phyloP scores from a whole-genome alignment of 1,140 invertebrate genomes.

The Meloidogyne exigua region DNA sequence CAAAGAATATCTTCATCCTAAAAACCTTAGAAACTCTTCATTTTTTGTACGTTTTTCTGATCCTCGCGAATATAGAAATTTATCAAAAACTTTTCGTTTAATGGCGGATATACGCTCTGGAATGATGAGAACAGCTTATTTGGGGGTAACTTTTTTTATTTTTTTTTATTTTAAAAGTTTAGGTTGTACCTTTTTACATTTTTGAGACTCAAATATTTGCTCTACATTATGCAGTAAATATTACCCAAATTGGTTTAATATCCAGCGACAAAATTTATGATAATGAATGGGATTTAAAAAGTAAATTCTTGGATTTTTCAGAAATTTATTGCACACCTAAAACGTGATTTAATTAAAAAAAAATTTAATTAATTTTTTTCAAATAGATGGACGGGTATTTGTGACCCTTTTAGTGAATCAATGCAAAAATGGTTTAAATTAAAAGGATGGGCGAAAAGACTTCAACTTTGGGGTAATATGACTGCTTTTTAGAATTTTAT shows the following conservation, averaged over 20 bases:
- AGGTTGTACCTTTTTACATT: constrained; percentile 47
- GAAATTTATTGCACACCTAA: constrained; percentile 51
- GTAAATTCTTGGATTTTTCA: constrained; percentile 54
- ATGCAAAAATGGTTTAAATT: constrained; percentile 57
- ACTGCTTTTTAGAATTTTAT: constrained; percentile 50
- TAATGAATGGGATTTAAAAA: constrained; percentile 53
- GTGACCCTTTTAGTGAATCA: constrained; percentile 52
- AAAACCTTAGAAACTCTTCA: constrained; percentile 10
- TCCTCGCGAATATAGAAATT: constrained; percentile 50
- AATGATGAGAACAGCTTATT: constrained; percentile 56
- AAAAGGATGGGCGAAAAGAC: constrained; percentile 44
- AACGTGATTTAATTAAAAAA: constrained; percentile 41
- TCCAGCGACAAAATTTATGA: constrained; percentile 38
- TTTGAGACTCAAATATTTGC: constrained; percentile 47
- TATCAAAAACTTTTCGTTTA: constrained; percentile 53
- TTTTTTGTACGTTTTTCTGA: constrained; percentile 47
- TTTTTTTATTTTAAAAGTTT: not conserved
- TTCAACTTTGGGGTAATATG: constrained; percentile 55
- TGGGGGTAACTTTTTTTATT: constrained; percentile 27
- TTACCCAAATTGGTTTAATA: constrained; percentile 20
- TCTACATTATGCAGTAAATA: constrained; percentile 43
- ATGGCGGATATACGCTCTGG: constrained; percentile 59
- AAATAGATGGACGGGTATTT: constrained; percentile 56
- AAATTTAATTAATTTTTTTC: not conserved
- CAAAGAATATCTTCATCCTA: constrained; percentile 10